These are phyloP conservation scores for Hapalemur alaotrensis DNA, from an alignment of 2,797 vertebrate species.

Conservation along the genomic window DNA sequence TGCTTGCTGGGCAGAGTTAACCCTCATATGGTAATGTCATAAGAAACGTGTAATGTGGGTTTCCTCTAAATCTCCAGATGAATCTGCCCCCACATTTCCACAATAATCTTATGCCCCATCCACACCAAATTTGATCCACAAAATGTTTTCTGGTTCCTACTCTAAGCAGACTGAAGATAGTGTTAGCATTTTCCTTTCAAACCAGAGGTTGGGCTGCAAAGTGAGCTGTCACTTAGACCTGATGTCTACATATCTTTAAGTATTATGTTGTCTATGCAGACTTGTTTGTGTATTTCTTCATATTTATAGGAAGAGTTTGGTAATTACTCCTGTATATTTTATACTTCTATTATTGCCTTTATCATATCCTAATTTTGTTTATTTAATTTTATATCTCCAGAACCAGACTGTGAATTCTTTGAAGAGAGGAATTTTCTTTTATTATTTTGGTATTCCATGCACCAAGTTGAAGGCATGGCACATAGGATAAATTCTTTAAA, in stretches of 20 bases:
- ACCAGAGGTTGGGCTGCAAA: not conserved
- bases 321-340: not conserved
- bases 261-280: not conserved
- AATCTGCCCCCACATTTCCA: not conserved
- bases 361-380: not conserved
- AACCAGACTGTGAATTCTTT: not conserved
- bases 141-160: not conserved
- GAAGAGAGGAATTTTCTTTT: not conserved
- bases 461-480: not conserved
- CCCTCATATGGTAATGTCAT: not conserved
- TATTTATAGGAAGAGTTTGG: not conserved
- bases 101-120: not conserved
- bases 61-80: not conserved
- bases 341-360: not conserved
- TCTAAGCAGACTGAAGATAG: not conserved
- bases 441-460: not conserved
- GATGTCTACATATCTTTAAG: not conserved
- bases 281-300: not conserved
- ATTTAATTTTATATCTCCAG: not conserved
- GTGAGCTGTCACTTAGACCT: not conserved
- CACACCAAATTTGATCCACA: not conserved
- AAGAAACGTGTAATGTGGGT: not conserved
- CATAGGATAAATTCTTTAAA: not conserved
- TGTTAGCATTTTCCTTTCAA: not conserved
- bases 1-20: not conserved